Conservation (phyloP, 2,113 vertebrate genomes). For the Xenopus laevis region DNA sequence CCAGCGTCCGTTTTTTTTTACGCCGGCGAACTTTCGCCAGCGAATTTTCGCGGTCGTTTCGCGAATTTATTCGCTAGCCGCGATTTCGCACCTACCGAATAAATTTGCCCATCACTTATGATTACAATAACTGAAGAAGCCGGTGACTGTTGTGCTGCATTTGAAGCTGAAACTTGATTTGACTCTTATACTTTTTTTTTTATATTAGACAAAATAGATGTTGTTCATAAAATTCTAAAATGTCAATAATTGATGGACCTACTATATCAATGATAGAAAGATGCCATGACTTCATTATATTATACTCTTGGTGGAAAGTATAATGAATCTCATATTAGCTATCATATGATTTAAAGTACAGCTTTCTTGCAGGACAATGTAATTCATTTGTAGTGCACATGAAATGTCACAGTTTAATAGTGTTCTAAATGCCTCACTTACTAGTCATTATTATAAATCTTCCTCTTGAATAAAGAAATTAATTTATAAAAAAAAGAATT, state of each 20-base stretch:
- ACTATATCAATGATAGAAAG: constrained; percentile 2
- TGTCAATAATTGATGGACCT: constrained; percentile 12
- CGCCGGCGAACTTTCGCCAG: no score
- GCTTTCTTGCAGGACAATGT: constrained; percentile 35
- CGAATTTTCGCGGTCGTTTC: no score
- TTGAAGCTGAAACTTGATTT: no score
- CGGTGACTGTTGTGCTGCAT: no score
- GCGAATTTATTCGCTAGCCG: no score
- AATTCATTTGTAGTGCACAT: constrained; percentile 34
- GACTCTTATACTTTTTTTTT: no score
- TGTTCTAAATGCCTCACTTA: constrained; percentile 32
- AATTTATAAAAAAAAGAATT: constrained; percentile 12
- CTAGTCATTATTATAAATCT: constrained; percentile 36
- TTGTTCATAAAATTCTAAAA: background rate
- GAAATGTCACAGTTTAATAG: constrained; percentile 38
- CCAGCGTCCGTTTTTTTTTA: no score
- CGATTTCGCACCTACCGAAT: no score
- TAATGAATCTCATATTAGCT: constrained; percentile 30
- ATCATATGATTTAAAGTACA: constrained; percentile 37
- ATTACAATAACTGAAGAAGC: no score
- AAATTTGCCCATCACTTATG: no score
- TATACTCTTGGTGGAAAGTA: constrained; percentile 32
- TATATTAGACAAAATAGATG: no score
- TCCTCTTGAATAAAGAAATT: constrained; percentile 9
- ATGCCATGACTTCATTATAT: constrained; percentile 26